Evolutionary conservation across 2,797 vertebrate species (phyloP).

Genomic region (Buceros bicornis): DNA sequence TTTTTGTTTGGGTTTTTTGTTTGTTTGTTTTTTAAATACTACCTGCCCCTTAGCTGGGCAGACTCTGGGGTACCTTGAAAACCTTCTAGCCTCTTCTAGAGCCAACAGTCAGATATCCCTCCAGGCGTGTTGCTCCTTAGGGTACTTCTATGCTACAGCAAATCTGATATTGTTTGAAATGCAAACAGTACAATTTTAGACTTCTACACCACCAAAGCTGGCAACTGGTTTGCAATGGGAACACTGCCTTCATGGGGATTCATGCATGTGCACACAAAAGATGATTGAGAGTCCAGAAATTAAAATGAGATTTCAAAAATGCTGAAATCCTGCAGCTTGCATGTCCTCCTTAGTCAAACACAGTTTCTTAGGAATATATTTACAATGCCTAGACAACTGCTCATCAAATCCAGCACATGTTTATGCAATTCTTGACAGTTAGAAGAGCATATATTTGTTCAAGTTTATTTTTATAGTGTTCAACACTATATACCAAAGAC

Average conservation of each 20-base stretch:
- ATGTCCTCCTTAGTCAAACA: constrained; percentile 64
- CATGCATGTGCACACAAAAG: constrained; percentile 42
- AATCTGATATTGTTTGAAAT: background rate
- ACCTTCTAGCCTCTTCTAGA: background rate
- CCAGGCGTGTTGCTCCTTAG: background rate
- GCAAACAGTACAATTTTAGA: background rate
- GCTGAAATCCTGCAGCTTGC: constrained; percentile 58
- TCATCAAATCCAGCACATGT: constrained; percentile 34
- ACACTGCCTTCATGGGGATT: background rate
- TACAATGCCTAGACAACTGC: constrained; percentile 67
- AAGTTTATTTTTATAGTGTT: constrained; percentile 64
- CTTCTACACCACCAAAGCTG: background rate
- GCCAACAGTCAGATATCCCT: background rate
- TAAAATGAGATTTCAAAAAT: constrained; percentile 64
- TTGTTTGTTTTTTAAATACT: background rate
- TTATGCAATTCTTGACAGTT: constrained; percentile 69
- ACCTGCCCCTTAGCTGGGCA: background rate
- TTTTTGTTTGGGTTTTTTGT: too few relatives aligned
- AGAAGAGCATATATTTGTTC: constrained; percentile 64
- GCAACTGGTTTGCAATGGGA: background rate
- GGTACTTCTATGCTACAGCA: background rate
- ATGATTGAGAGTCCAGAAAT: constrained; percentile 43
- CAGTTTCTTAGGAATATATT: constrained; percentile 51
- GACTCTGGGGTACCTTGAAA: background rate
- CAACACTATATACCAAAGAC: constrained; percentile 18